These are phyloP conservation scores for Notospermus geniculatus DNA, from an alignment of 1,140 invertebrate genomes.

Conservation along the genomic window DNA sequence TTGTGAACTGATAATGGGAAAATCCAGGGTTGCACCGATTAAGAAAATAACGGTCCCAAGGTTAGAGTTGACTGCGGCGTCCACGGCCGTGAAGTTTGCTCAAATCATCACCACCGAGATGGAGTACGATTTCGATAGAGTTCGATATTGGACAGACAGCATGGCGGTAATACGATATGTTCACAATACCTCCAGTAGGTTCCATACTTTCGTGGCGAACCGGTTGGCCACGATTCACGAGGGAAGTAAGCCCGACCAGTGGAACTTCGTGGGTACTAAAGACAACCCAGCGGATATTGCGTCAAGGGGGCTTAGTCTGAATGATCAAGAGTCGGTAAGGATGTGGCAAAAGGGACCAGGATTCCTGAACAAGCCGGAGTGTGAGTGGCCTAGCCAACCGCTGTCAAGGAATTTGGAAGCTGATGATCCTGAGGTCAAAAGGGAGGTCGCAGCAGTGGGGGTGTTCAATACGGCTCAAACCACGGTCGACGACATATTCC, in stretches of 20 bases:
- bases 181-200: not conserved
- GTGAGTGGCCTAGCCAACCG: slow-evolving; percentile 8
- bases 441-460: no score
- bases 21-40: slow-evolving; percentile 13
- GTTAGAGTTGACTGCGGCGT: slow-evolving; percentile 15
- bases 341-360: not conserved
- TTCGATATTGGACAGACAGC: slow-evolving; percentile 13
- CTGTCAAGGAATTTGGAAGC: not conserved
- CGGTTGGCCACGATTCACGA: no score
- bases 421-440: slow-evolving; percentile 7
- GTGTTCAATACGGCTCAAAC: no score
- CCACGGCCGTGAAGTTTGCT: not conserved
- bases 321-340: not conserved
- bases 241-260: not conserved
- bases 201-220: slow-evolving; percentile 7
- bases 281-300: no score
- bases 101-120: slow-evolving; percentile 6
- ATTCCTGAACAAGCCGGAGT: not conserved
- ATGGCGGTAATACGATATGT: slow-evolving; percentile 15
- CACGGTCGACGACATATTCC: not conserved
- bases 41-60: slow-evolving; percentile 9
- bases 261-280: no score
- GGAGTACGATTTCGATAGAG: not conserved
- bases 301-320: not conserved
- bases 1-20: slow-evolving; percentile 1